Percentiles rank a stretch among this genome's conserved stretches.
Conservation (phyloP, 2,113 vertebrate genomes). For the Ivindomyrus marchei region DNA sequence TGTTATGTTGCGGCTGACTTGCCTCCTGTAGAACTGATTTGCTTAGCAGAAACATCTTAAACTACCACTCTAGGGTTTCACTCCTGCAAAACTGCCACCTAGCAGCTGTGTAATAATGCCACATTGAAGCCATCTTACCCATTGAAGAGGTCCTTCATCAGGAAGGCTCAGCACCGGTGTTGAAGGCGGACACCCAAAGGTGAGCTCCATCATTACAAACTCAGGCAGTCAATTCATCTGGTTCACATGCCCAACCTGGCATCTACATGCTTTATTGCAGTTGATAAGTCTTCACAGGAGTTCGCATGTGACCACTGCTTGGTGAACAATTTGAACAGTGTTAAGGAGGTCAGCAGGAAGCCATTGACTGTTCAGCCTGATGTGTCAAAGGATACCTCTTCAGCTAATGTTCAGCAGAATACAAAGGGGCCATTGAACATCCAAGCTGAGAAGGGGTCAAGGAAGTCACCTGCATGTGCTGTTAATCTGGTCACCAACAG, state of each 20-base stretch:
- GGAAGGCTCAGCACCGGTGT: slow-evolving; percentile 90
- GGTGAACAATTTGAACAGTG: no score
- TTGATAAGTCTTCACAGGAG: slow-evolving; percentile 67
- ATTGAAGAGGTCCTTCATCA: slow-evolving; percentile 85
- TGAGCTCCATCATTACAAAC: slow-evolving; percentile 40
- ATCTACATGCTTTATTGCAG: slow-evolving; percentile 48
- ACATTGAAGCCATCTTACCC: slow-evolving; percentile 84
- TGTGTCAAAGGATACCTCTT: no score
- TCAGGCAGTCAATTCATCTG: neutral
- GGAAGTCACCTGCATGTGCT: slow-evolving; percentile 7
- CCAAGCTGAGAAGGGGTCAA: no score
- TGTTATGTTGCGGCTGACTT: neutral
- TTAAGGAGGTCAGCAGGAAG: no score
- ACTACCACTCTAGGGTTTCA: slow-evolving; percentile 54
- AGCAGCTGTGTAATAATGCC: slow-evolving; percentile 86
- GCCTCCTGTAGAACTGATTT: neutral
- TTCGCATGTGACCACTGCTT: no score
- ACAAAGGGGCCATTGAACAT: no score
- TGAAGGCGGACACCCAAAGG: slow-evolving; percentile 82
- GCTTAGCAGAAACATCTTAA: neutral
- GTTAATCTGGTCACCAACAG: no score
- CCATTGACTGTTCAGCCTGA: no score
- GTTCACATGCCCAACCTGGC: slow-evolving; percentile 26
- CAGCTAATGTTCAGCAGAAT: no score
- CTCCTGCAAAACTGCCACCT: no score